Evolutionary conservation across 2,888 invertebrate species (phyloP).

Genomic region (Tetramorium bicarinatum): DNA sequence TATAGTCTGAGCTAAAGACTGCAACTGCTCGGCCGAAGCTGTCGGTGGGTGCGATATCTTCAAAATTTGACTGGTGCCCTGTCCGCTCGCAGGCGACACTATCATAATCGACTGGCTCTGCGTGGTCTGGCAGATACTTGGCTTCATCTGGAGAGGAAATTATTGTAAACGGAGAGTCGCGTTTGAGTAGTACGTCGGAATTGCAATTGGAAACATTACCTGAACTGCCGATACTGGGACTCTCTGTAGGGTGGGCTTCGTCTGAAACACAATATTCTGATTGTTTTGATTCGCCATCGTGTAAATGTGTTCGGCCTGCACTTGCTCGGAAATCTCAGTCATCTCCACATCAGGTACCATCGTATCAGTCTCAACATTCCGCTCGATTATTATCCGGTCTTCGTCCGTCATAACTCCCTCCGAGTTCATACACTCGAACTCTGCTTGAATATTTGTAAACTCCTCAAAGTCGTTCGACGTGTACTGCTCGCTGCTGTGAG

Average conservation of each 20-base stretch:
- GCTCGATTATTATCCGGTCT: slow-evolving; percentile 75
- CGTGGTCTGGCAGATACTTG: slow-evolving; percentile 77
- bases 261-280: slow-evolving; percentile 84
- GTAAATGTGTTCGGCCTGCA: slow-evolving; percentile 82
- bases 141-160: slow-evolving; percentile 77
- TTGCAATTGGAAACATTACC: slow-evolving; percentile 65
- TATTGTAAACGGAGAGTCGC: not conserved
- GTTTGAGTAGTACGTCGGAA: not conserved
- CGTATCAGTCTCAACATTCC: slow-evolving; percentile 77
- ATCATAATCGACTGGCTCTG: slow-evolving; percentile 86
- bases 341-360: slow-evolving; percentile 83
- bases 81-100: slow-evolving; percentile 84
- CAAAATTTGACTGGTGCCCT: slow-evolving; percentile 84
- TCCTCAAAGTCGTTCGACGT: slow-evolving; percentile 84
- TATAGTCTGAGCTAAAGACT: slow-evolving; percentile 84
- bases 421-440: slow-evolving; percentile 85
- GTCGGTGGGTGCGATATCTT: slow-evolving; percentile 85
- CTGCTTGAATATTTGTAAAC: slow-evolving; percentile 86
- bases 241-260: slow-evolving; percentile 84
- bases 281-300: slow-evolving; percentile 81
- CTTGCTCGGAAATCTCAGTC: slow-evolving; percentile 80
- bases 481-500: slow-evolving; percentile 81
- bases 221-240: slow-evolving; percentile 82
- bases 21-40: slow-evolving; percentile 84
- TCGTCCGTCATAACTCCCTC: slow-evolving; percentile 85